phyloP scores from a whole-genome alignment of 2,797 vertebrate genomes.

The Crocodylus rhombifer region DNA sequence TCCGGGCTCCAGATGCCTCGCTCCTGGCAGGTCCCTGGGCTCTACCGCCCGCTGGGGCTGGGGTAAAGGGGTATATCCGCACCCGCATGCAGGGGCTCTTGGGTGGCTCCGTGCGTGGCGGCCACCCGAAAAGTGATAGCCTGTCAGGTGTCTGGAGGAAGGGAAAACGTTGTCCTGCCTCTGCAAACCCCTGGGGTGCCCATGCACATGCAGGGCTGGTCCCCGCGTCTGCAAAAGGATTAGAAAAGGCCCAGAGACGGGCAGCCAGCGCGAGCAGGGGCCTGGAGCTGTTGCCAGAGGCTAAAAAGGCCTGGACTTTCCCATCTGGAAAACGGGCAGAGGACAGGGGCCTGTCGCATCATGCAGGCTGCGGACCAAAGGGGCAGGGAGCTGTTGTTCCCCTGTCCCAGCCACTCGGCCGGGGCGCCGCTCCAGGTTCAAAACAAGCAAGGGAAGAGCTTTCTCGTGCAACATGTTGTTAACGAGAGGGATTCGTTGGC shows the following conservation, averaged over 20 bases:
- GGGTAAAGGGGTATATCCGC: no score
- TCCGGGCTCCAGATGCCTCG: no score
- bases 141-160: no score
- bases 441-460: not conserved
- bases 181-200: not conserved
- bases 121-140: not conserved
- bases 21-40: no score
- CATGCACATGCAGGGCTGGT: not conserved
- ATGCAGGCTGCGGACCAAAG: not conserved
- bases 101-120: no score
- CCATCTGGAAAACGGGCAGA: not conserved
- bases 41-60: no score
- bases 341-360: not conserved
- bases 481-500: no score
- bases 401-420: not conserved
- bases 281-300: not conserved
- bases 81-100: no score
- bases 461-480: no score
- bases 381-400: not conserved
- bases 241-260: not conserved
- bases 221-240: not conserved
- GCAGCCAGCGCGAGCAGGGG: not conserved
- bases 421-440: not conserved
- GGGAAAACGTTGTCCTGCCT: not conserved
- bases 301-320: not conserved